Percentiles rank a stretch among this genome's conserved stretches.
phyloP scores from a whole-genome alignment of 2,888 invertebrate species.

The Psylliodes chrysocephalus region DNA sequence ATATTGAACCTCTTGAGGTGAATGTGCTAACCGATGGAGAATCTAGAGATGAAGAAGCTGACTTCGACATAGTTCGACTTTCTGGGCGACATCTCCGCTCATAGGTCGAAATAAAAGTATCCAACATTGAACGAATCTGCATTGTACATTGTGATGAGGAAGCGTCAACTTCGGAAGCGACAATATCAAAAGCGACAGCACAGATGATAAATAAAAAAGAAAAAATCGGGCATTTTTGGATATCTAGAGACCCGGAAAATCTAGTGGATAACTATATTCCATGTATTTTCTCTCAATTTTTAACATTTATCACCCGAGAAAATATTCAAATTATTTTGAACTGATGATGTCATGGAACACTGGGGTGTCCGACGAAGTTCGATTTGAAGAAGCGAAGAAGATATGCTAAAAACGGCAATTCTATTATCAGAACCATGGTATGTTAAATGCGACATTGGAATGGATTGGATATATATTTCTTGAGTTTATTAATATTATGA shows the following conservation, averaged over 20 bases:
- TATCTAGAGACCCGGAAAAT: not conserved
- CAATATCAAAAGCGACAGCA: not conserved
- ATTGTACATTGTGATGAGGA: not conserved
- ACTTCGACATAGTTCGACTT: not conserved
- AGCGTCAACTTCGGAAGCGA: not conserved
- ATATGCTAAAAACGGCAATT: slow-evolving; percentile 31
- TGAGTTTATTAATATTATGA: not conserved
- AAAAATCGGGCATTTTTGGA: not conserved
- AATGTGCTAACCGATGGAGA: slow-evolving; percentile 18
- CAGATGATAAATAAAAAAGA: too few relatives aligned
- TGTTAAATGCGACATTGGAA: slow-evolving; percentile 14
- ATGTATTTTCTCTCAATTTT: not conserved
- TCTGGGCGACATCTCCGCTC: slow-evolving; percentile 4
- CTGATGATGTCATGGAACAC: slow-evolving; percentile 15
- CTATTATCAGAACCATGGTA: slow-evolving; percentile 11
- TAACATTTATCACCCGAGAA: not conserved
- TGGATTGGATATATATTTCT: not conserved
- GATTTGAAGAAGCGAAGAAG: slow-evolving; percentile 39
- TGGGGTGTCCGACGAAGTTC: slow-evolving; percentile 29
- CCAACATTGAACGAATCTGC: not conserved
- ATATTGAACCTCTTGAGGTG: slow-evolving; percentile 13
- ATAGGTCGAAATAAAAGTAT: not conserved
- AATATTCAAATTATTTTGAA: slow-evolving; percentile 30
- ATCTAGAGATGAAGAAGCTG: slow-evolving; percentile 11
- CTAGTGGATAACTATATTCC: not conserved